phyloP scores from a whole-genome alignment of 2,113 vertebrate genomes.

The Vidua macroura region DNA sequence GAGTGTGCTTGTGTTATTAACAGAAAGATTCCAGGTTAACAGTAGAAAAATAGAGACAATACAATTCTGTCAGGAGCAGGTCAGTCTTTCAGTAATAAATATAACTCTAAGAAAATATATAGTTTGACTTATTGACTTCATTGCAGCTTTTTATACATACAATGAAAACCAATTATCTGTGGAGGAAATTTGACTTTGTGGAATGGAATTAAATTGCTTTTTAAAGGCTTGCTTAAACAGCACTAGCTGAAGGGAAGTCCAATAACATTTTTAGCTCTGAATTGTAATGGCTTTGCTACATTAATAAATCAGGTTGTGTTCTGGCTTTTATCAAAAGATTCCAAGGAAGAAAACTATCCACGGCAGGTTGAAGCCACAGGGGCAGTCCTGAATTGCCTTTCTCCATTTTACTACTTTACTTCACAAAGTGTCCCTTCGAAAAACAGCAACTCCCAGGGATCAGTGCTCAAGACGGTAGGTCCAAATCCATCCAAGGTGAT shows the following conservation, averaged over 20 bases:
- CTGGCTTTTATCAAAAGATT: conserved; percentile 68
- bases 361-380: neutral
- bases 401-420: conserved; percentile 3
- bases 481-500: neutral
- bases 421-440: neutral
- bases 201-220: conserved; percentile 76
- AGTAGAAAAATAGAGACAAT: neutral
- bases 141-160: conserved; percentile 57
- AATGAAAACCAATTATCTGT: conserved; percentile 76
- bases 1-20: neutral
- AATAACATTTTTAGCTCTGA: conserved; percentile 65
- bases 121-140: conserved; percentile 51
- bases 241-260: conserved; percentile 67
- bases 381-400: neutral
- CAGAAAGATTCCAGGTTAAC: neutral
- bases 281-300: conserved; percentile 65
- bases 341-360: conserved; percentile 46
- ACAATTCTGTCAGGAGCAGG: neutral
- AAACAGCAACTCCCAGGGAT: neutral
- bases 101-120: conserved; percentile 4
- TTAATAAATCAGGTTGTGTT: conserved; percentile 71
- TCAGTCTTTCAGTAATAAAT: conserved; percentile 29
- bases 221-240: conserved; percentile 72
- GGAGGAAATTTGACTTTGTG: conserved; percentile 75
- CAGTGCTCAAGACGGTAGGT: conserved; percentile 52